These are phyloP conservation scores for Acanthis flammea DNA, from an alignment of 2,797 vertebrate species.

Conservation along the genomic window DNA sequence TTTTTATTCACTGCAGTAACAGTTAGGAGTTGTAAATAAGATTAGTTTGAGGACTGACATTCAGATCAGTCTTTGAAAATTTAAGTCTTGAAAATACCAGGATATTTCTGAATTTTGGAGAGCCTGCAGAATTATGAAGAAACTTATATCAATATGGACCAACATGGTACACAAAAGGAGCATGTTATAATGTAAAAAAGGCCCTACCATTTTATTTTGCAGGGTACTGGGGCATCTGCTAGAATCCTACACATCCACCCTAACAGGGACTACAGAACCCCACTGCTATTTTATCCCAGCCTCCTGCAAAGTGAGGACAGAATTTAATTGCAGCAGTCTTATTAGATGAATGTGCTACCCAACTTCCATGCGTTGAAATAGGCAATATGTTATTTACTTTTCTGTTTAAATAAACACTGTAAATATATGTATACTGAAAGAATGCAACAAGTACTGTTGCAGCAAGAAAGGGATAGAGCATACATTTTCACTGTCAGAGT, in stretches of 20 bases:
- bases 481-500: conserved; percentile 10
- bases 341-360: background rate
- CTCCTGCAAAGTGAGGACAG: background rate
- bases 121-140: background rate
- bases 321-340: background rate
- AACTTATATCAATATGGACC: background rate
- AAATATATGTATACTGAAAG: background rate
- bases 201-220: background rate
- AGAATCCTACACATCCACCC: background rate
- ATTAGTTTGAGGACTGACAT: background rate
- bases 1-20: background rate
- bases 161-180: background rate
- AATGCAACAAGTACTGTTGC: background rate
- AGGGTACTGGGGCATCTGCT: background rate
- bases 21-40: background rate
- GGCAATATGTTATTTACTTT: background rate
- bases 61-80: background rate
- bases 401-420: background rate
- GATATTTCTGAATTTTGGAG: background rate
- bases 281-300: background rate
- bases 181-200: background rate
- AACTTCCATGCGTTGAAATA: background rate
- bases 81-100: background rate
- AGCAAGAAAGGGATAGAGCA: background rate
- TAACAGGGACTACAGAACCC: background rate